Percentiles rank a stretch among this genome's conserved stretches.
phyloP scores from a whole-genome alignment of 2,888 invertebrate species.

The Monochamus alternatus region DNA sequence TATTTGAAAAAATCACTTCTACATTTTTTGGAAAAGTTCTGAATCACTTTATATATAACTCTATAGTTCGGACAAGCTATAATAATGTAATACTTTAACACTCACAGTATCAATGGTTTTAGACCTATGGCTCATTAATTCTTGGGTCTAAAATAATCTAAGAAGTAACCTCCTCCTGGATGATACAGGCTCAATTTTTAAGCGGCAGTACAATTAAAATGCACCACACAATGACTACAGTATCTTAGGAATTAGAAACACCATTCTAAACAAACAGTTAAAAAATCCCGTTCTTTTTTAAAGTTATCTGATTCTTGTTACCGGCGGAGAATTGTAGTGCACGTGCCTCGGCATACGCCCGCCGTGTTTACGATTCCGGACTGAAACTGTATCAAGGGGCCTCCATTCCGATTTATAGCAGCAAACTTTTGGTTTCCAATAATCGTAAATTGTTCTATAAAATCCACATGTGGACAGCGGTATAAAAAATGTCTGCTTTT shows the following conservation, averaged over 20 bases:
- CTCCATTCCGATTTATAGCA: constrained; percentile 65
- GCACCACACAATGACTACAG: too few relatives aligned
- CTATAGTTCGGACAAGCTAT: too few relatives aligned
- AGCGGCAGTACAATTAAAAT: too few relatives aligned
- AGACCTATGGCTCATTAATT: too few relatives aligned
- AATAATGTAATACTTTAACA: too few relatives aligned
- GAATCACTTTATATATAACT: too few relatives aligned
- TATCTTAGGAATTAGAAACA: not conserved
- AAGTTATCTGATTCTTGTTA: constrained; percentile 17
- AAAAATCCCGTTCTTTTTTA: constrained; percentile 7
- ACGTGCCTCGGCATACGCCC: constrained; percentile 61
- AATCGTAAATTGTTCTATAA: constrained; percentile 68
- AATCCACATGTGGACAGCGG: constrained; percentile 67
- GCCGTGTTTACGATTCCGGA: constrained; percentile 62
- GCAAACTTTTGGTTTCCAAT: constrained; percentile 67
- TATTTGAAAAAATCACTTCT: too few relatives aligned
- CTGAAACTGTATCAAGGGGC: constrained; percentile 61
- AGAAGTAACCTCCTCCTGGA: too few relatives aligned
- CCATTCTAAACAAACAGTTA: not conserved
- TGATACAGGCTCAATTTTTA: too few relatives aligned
- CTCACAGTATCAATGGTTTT: too few relatives aligned
- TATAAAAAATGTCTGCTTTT: constrained; percentile 66
- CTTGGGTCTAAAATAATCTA: too few relatives aligned
- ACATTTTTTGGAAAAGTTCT: too few relatives aligned
- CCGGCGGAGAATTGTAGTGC: constrained; percentile 43